Evolutionary conservation across 2,113 vertebrate species (phyloP).

Genomic region (Origma solitaria): DNA sequence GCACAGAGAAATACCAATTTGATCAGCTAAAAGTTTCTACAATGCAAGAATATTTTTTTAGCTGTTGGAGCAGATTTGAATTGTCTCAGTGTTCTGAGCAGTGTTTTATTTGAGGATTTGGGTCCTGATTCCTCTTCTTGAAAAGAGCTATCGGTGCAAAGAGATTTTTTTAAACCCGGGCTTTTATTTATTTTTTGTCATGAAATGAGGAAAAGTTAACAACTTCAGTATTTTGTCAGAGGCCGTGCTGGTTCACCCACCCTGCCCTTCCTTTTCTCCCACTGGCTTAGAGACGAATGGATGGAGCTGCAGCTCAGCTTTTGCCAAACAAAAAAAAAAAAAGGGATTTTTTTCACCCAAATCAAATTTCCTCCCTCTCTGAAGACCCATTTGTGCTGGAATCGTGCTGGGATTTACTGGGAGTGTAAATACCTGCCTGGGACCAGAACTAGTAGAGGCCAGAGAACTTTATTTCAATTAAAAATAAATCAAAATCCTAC

Average conservation of each 20-base stretch:
- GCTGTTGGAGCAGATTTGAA: not conserved
- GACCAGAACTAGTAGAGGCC: not conserved
- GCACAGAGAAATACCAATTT: not conserved
- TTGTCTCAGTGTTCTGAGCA: not conserved
- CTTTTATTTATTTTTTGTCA: not conserved
- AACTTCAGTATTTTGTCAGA: not conserved
- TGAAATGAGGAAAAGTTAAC: not conserved
- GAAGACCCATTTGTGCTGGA: not conserved
- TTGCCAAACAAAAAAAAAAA: not conserved
- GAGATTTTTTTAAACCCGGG: not conserved
- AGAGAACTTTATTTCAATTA: not conserved
- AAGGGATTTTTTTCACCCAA: not conserved
- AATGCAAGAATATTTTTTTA: not conserved
- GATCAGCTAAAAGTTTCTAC: not conserved
- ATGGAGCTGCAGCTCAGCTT: not conserved
- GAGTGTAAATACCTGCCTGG: not conserved
- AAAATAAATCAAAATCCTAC: not conserved
- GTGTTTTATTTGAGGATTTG: not conserved
- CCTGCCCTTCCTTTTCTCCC: not conserved
- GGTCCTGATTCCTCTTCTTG: not conserved
- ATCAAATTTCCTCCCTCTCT: not conserved
- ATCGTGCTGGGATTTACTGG: not conserved
- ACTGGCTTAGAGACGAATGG: not conserved
- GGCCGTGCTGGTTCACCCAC: not conserved
- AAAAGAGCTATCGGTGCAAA: not conserved